Conservation (phyloP, 1,140 invertebrate species). For the Harpegnathos saltator region DNA sequence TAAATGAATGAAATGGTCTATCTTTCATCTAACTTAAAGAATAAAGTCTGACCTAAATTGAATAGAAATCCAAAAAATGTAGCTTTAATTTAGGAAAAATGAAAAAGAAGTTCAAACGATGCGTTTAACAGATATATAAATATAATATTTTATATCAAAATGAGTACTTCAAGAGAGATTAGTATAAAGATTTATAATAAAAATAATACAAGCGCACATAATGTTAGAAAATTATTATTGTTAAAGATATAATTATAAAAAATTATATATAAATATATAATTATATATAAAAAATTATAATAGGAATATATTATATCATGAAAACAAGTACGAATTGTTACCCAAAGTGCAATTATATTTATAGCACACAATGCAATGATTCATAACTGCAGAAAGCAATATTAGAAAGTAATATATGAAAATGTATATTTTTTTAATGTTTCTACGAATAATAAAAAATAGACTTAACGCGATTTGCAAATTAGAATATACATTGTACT, state of each 20-base stretch:
- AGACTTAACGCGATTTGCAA: background rate
- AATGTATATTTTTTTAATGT: conserved; percentile 24
- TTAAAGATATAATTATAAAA: conserved; percentile 13
- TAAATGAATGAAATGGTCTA: no score
- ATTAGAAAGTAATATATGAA: background rate
- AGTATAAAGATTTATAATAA: conserved; percentile 5
- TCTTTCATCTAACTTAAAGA: conserved; percentile 11
- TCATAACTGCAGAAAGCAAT: conserved; percentile 32
- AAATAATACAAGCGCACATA: background rate
- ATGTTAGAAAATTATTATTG: background rate
- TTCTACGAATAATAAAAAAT: conserved; percentile 25
- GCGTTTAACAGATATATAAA: no score
- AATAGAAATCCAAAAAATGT: conserved; percentile 27
- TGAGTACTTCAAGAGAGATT: background rate
- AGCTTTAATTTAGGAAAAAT: conserved; percentile 10
- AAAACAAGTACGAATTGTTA: conserved; percentile 10
- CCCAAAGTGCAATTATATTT: conserved; percentile 56
- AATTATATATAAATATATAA: background rate
- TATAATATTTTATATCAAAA: conserved; percentile 2
- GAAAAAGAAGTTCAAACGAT: no score
- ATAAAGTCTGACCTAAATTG: conserved; percentile 27
- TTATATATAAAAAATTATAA: conserved; percentile 10
- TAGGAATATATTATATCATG: background rate
- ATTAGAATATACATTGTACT: conserved; percentile 20
- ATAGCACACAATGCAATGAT: conserved; percentile 23